Conservation (phyloP, 2,113 vertebrate genomes). For the Erythrolamprus reginae region DNA sequence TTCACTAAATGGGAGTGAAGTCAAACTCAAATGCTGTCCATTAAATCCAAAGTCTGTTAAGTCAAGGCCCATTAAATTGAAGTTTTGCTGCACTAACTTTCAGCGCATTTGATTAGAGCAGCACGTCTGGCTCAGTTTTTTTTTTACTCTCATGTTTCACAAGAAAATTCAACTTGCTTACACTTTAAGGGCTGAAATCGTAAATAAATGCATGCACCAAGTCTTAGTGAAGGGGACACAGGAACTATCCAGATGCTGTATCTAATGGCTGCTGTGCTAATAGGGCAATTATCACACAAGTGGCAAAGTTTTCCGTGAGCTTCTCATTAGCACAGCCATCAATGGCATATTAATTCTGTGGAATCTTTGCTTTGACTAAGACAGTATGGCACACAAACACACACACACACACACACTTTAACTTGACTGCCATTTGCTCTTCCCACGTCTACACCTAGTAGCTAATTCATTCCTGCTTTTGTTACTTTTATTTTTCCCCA, state of each 20-base stretch:
- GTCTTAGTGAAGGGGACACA: conserved; percentile 29
- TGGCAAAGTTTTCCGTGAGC: conserved; percentile 29
- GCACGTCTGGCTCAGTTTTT: neutral
- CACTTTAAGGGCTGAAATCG: conserved; percentile 18
- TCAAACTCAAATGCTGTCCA: neutral
- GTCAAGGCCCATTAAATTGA: neutral
- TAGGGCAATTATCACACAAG: conserved; percentile 55
- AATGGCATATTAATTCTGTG: conserved; percentile 52
- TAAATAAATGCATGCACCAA: neutral
- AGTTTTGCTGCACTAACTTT: conserved; percentile 22
- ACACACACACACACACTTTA: conserved; percentile 32
- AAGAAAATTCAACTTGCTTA: neutral
- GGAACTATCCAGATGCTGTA: conserved; percentile 15
- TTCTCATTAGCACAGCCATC: conserved; percentile 54
- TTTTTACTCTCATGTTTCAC: neutral
- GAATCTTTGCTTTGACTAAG: conserved; percentile 41
- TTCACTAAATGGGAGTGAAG: neutral
- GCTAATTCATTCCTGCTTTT: conserved; percentile 44
- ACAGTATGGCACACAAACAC: neutral
- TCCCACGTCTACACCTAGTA: conserved; percentile 43
- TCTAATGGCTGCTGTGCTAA: conserved; percentile 50
- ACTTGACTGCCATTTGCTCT: conserved; percentile 52
- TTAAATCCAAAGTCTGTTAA: neutral
- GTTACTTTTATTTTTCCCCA: conserved; percentile 25
- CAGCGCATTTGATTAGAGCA: neutral